phyloP scores from a whole-genome alignment of 2,888 invertebrate species.

The Ceramica pisi region DNA sequence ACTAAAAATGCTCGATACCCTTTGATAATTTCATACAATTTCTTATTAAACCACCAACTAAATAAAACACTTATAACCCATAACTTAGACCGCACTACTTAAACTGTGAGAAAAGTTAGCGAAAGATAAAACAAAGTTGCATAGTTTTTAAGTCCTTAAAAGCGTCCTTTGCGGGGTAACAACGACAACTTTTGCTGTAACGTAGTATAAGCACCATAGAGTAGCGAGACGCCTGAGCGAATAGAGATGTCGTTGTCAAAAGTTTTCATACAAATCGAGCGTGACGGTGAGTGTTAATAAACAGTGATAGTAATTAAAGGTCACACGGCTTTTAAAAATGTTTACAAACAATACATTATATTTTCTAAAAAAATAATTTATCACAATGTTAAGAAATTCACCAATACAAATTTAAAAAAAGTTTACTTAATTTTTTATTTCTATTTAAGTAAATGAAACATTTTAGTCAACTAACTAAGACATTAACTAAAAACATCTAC shows the following conservation, averaged over 20 bases:
- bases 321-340: no score
- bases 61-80: conserved; percentile 18
- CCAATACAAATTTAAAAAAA: no score
- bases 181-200: conserved; percentile 24
- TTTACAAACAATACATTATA: no score
- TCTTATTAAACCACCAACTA: background rate
- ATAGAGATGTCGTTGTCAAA: background rate
- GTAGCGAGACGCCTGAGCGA: background rate
- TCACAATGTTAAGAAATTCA: no score
- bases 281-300: background rate
- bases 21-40: background rate
- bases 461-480: no score
- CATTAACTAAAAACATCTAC: no score
- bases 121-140: conserved; percentile 51
- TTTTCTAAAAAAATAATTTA: no score
- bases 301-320: no score
- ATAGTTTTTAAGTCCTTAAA: conserved; percentile 50
- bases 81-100: conserved; percentile 27
- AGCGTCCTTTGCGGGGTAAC: conserved; percentile 49
- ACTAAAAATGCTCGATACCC: background rate
- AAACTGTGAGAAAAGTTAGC: conserved; percentile 47
- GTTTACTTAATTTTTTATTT: no score
- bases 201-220: background rate
- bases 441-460: no score
- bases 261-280: background rate